A percentile compares a stretch with the other conserved stretches of the same genome.
phyloP scores from a whole-genome alignment of 2,888 invertebrate genomes.

The Xanthia togata region DNA sequence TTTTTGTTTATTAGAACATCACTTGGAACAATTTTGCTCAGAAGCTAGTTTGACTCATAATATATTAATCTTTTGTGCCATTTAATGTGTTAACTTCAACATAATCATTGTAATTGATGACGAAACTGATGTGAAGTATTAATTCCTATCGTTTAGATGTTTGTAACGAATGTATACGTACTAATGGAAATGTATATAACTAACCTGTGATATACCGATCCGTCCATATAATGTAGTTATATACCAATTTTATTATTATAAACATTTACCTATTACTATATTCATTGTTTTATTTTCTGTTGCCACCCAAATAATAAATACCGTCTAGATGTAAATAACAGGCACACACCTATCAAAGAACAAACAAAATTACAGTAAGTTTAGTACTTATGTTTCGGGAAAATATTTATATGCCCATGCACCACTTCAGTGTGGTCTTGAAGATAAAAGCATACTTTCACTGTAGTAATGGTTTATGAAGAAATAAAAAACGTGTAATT shows the following conservation, averaged over 20 bases:
- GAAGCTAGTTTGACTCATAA: slow-evolving; percentile 34
- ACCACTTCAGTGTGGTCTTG: too few species aligned
- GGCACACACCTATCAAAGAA: neutral
- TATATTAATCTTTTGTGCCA: slow-evolving; percentile 69
- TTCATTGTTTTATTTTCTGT: slow-evolving; percentile 46
- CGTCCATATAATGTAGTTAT: slow-evolving; percentile 82
- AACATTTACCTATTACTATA: slow-evolving; percentile 67
- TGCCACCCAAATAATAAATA: neutral
- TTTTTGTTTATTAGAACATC: neutral
- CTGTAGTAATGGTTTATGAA: neutral
- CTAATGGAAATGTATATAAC: slow-evolving; percentile 81
- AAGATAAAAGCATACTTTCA: neutral
- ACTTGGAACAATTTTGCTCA: slow-evolving; percentile 16
- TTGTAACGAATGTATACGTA: slow-evolving; percentile 62
- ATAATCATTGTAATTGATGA: slow-evolving; percentile 38
- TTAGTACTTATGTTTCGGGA: neutral
- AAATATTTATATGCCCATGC: neutral
- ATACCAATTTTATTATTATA: slow-evolving; percentile 69
- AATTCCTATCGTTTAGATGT: slow-evolving; percentile 49
- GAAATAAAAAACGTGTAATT: slow-evolving; percentile 56
- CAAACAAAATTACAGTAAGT: neutral
- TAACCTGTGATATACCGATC: slow-evolving; percentile 89
- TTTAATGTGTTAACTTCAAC: slow-evolving; percentile 62
- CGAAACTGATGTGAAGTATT: slow-evolving; percentile 46
- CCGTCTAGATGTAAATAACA: neutral